Percentiles rank a stretch among this genome's conserved stretches.
phyloP scores from a whole-genome alignment of 2,888 invertebrate genomes.

The Catocala nupta region DNA sequence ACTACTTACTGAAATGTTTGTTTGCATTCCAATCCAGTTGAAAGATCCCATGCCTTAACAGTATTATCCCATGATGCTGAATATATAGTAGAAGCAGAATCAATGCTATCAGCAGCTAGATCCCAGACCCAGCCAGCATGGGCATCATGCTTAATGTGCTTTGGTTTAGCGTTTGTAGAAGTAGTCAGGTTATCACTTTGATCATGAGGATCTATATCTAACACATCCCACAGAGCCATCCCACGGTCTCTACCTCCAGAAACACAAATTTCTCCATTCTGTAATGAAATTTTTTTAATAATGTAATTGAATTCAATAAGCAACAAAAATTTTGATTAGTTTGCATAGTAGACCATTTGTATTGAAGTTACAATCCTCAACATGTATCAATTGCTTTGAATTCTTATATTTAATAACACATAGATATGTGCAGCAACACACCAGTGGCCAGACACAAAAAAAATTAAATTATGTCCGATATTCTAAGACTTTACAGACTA shows the following conservation, averaged over 20 bases:
- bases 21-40: conserved; percentile 74
- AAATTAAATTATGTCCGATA: no score
- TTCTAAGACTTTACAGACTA: no score
- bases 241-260: conserved; percentile 88
- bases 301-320: background rate
- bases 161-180: conserved; percentile 66
- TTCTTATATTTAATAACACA: no score
- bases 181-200: conserved; percentile 60
- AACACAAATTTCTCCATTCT: conserved; percentile 83
- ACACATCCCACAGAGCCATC: conserved; percentile 84
- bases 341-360: no score
- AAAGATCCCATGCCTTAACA: conserved; percentile 87
- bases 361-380: no score
- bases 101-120: conserved; percentile 77
- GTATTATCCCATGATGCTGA: conserved; percentile 89
- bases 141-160: conserved; percentile 76
- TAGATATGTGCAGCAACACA: no score
- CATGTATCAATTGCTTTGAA: no score
- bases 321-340: no score
- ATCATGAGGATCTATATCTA: conserved; percentile 65
- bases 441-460: no score
- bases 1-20: conserved; percentile 79
- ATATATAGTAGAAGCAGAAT: conserved; percentile 79
- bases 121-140: conserved; percentile 90
- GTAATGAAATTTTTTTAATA: conserved; percentile 46